phyloP scores from a whole-genome alignment of 23 tunicate species.

The Diplosoma virens region DNA sequence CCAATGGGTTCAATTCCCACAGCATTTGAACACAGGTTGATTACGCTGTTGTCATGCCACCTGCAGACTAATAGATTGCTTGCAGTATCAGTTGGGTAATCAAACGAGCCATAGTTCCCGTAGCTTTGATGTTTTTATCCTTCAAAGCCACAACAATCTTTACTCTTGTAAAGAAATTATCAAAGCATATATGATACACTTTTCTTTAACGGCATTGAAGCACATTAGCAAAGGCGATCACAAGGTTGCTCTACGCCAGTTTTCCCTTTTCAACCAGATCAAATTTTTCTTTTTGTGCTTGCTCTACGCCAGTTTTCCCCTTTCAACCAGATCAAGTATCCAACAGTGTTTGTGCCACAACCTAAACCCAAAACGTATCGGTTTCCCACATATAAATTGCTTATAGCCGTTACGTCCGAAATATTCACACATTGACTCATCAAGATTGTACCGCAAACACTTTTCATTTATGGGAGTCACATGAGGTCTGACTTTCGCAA shows the following conservation, averaged over 20 bases:
- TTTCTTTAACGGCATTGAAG: background rate
- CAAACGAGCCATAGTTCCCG: background rate
- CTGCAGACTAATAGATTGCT: conserved; percentile 1
- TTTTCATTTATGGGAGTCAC: background rate
- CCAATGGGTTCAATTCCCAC: conserved; percentile 2
- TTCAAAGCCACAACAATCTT: background rate
- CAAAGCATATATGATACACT: background rate
- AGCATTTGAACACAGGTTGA: conserved; percentile 17
- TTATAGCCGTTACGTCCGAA: conserved; percentile 16
- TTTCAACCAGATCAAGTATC: background rate
- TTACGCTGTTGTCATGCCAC: conserved; percentile 14
- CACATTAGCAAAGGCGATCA: background rate
- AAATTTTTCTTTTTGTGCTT: conserved; percentile 1
- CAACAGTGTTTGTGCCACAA: background rate
- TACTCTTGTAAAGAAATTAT: conserved; percentile 10
- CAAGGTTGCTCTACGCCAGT: background rate
- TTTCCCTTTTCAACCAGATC: conserved; percentile 5
- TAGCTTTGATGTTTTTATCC: conserved; percentile 1
- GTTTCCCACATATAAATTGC: conserved; percentile 18
- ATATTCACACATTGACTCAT: conserved; percentile 29
- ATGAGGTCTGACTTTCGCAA: conserved; percentile 8
- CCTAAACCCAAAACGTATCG: background rate
- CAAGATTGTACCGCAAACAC: background rate
- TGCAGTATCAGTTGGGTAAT: background rate
- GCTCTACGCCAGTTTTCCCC: background rate